Evolutionary conservation across 2,113 vertebrate species (phyloP).

Genomic region (Himantopus leucocephalus): DNA sequence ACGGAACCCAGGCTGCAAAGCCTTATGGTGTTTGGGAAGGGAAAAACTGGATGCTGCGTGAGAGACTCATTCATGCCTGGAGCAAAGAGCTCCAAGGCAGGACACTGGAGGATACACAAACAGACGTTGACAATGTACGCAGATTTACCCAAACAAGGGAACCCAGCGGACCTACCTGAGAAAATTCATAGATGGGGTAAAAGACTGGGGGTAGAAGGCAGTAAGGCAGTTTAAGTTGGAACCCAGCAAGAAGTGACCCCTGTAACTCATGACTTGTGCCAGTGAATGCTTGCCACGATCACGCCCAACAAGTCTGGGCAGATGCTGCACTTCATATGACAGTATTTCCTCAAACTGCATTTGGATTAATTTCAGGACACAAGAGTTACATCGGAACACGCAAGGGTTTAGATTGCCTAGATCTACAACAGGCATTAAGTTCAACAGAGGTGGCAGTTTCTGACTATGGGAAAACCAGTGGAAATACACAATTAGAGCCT

Average conservation of each 20-base stretch:
- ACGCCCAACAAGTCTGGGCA: background rate
- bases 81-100: background rate
- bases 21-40: background rate
- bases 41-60: background rate
- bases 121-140: background rate
- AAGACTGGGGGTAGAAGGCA: background rate
- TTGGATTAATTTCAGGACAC: background rate
- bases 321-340: background rate
- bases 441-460: background rate
- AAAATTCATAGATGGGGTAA: background rate
- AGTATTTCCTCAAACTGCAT: background rate
- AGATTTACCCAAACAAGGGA: background rate
- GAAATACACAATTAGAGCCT: background rate
- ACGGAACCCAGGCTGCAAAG: background rate
- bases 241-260: background rate
- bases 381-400: background rate
- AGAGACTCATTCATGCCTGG: background rate
- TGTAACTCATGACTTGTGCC: background rate
- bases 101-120: background rate
- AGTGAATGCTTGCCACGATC: background rate
- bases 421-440: background rate
- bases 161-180: background rate
- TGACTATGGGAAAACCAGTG: background rate
- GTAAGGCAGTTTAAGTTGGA: background rate
- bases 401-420: background rate